Conservation (phyloP, 2,888 invertebrate species). For the Clistopyga incitator region DNA sequence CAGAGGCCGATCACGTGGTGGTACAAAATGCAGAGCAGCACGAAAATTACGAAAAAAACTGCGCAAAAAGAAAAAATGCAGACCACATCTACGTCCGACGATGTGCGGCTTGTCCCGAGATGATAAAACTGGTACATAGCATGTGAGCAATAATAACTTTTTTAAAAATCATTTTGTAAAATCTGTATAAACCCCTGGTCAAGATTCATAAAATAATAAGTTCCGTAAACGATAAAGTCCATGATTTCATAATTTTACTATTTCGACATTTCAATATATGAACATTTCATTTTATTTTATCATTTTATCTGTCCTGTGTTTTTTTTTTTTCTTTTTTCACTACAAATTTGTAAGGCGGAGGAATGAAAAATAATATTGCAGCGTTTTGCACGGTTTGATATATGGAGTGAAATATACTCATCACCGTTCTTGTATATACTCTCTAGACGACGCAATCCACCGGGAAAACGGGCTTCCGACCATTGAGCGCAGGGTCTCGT, state of each 20-base stretch:
- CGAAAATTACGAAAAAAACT: constrained; percentile 45
- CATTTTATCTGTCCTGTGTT: background rate
- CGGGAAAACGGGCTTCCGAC: constrained; percentile 54
- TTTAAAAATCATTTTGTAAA: background rate
- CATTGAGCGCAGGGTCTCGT: constrained; percentile 64
- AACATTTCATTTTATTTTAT: background rate
- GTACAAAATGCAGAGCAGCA: constrained; percentile 18
- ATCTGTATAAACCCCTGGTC: too few relatives aligned
- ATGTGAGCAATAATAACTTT: constrained; percentile 38
- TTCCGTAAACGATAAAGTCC: too few relatives aligned
- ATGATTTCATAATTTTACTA: too few relatives aligned
- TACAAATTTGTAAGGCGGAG: background rate
- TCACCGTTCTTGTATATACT: constrained; percentile 15
- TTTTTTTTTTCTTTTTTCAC: background rate
- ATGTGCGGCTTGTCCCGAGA: constrained; percentile 21
- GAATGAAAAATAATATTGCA: background rate
- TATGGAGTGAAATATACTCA: background rate
- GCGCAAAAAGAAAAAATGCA: constrained; percentile 37
- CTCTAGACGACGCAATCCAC: constrained; percentile 27
- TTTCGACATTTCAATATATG: background rate
- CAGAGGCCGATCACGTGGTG: constrained; percentile 3
- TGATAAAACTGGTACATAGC: constrained; percentile 53
- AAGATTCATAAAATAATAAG: too few relatives aligned
- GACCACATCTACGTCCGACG: background rate
- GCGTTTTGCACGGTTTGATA: background rate